Evolutionary conservation across 2,113 vertebrate genomes (phyloP).

Genomic region (Haemorhous mexicanus): DNA sequence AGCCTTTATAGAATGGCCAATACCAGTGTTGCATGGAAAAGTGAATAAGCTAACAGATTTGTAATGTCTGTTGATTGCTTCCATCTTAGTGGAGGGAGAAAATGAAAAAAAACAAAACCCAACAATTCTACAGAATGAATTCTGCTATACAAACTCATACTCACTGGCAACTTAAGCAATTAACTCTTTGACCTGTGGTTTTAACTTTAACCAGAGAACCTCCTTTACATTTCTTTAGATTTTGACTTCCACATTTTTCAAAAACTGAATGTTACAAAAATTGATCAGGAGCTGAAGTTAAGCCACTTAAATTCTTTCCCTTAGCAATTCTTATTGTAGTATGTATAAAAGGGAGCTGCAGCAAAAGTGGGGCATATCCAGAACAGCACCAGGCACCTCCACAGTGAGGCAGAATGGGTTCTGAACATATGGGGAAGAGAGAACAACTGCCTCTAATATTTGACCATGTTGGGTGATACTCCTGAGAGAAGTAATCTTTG

Average conservation of each 20-base stretch:
- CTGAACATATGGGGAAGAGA: not conserved
- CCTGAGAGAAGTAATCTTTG: not conserved
- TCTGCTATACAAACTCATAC: not conserved
- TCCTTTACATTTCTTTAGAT: not conserved
- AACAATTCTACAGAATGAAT: not conserved
- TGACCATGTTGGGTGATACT: not conserved
- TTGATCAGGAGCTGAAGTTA: not conserved
- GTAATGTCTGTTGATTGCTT: not conserved
- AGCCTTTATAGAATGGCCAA: not conserved
- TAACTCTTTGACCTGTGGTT: not conserved
- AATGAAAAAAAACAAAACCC: not conserved
- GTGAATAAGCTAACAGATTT: not conserved
- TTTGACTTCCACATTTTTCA: not conserved
- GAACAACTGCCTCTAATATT: not conserved
- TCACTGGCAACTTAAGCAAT: not conserved
- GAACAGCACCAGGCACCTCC: not conserved
- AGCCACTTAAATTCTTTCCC: not conserved
- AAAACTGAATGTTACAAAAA: not conserved
- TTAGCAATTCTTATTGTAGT: not conserved
- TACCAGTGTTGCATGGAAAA: not conserved
- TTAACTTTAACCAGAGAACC: not conserved
- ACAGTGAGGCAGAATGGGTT: not conserved
- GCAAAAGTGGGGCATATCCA: not conserved
- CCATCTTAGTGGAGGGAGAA: not conserved
- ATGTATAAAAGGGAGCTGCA: not conserved